These are phyloP conservation scores for Perodicticus potto DNA, from an alignment of 2,797 vertebrate genomes.

Conservation along the genomic window DNA sequence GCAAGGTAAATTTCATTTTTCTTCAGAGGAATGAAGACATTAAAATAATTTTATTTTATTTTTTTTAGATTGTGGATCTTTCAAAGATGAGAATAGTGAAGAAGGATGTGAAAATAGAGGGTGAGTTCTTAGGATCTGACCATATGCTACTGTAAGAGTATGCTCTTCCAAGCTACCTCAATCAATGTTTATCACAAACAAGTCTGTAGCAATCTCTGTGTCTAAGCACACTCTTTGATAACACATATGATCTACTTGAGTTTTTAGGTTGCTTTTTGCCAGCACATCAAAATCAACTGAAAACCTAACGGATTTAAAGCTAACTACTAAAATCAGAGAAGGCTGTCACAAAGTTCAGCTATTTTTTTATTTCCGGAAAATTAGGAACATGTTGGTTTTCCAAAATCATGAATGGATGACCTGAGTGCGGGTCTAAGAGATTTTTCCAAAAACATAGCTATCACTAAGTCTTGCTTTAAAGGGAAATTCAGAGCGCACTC, in stretches of 20 bases:
- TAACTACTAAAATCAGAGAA: neutral
- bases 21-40: neutral
- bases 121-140: neutral
- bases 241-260: neutral
- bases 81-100: conserved; percentile 19
- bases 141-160: neutral
- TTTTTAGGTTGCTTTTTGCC: neutral
- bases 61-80: neutral
- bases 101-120: neutral
- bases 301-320: conserved; percentile 22
- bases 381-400: conserved; percentile 18
- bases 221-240: neutral
- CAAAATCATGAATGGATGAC: neutral
- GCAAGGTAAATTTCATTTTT: conserved; percentile 44
- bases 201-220: neutral
- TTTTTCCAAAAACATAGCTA: neutral
- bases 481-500: neutral
- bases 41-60: neutral
- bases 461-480: conserved; percentile 26
- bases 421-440: neutral
- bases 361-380: neutral
- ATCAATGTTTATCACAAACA: neutral
- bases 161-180: neutral
- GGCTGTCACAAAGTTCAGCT: neutral
- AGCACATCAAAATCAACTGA: neutral